phyloP scores from a whole-genome alignment of 2,888 invertebrate genomes.

The Hipparchia semele region DNA sequence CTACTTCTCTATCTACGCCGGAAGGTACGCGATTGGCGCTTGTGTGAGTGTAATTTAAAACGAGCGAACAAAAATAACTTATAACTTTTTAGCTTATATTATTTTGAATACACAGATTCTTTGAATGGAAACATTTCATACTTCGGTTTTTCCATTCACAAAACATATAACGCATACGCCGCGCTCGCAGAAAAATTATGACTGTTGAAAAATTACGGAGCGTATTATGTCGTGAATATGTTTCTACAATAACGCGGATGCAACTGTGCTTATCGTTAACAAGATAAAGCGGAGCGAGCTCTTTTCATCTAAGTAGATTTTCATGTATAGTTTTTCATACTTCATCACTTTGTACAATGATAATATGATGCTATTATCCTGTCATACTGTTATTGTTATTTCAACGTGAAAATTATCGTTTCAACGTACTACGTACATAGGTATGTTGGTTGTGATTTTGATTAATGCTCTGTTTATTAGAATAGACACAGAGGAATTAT shows the following conservation, averaged over 20 bases:
- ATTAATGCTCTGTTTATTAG: not conserved
- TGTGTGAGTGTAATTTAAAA: too few species aligned
- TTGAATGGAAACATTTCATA: too few species aligned
- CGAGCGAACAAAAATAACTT: too few species aligned
- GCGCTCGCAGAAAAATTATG: too few species aligned
- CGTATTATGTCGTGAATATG: conserved; percentile 1
- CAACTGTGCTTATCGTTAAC: conserved; percentile 24
- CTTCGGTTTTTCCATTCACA: too few species aligned
- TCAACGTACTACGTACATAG: not conserved
- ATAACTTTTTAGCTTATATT: too few species aligned
- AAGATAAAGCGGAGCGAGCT: conserved; percentile 24
- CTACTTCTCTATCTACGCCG: too few species aligned
- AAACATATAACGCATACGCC: too few species aligned
- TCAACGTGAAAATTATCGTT: not conserved
- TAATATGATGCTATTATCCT: conserved; percentile 24
- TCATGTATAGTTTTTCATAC: conserved; percentile 31
- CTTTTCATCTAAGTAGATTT: conserved; percentile 28
- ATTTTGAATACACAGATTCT: too few species aligned
- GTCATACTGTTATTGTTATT: conserved; percentile 12
- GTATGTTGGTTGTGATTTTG: not conserved
- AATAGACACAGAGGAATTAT: too few species aligned
- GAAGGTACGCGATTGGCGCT: too few species aligned
- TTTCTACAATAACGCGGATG: conserved; percentile 4
- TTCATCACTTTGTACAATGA: conserved; percentile 19
- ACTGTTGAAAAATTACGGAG: not conserved